Conservation (phyloP, 2,888 invertebrate species). For the Meloe dianella region DNA sequence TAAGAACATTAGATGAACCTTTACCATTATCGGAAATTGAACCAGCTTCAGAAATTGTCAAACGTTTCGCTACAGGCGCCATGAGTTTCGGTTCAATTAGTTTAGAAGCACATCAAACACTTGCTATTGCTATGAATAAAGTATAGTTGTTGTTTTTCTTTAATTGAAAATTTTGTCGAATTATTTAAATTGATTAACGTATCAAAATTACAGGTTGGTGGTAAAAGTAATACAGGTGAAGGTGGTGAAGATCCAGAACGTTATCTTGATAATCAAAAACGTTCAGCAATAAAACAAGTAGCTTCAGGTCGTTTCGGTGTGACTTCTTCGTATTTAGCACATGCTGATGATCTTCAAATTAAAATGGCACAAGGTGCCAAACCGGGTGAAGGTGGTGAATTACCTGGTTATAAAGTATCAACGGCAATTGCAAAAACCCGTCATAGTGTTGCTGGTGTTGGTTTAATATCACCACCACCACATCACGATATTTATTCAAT, state of each 20-base stretch:
- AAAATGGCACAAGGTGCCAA: constrained; percentile 99
- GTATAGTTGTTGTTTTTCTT: too few species aligned
- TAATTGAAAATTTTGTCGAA: too few species aligned
- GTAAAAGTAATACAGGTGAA: constrained; percentile 99
- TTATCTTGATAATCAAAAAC: constrained; percentile 75
- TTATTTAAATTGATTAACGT: too few species aligned
- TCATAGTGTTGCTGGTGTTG: constrained; percentile 95
- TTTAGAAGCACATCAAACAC: constrained; percentile 91
- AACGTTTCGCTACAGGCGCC: constrained; percentile 85
- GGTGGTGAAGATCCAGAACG: constrained; percentile 87
- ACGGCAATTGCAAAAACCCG: constrained; percentile 94
- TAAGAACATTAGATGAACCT: constrained; percentile 78
- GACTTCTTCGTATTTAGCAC: constrained; percentile 94
- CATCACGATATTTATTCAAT: constrained; percentile 99
- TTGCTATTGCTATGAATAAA: constrained; percentile 97
- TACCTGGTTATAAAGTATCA: constrained; percentile 91
- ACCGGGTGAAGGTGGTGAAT: constrained; percentile 97
- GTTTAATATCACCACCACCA: constrained; percentile 97
- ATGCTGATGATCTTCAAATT: constrained; percentile 98
- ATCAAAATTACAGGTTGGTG: too few species aligned
- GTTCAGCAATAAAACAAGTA: constrained; percentile 98
- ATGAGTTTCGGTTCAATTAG: constrained; percentile 78
- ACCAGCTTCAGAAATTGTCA: constrained; percentile 92
- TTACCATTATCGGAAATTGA: constrained; percentile 90
- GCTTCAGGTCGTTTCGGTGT: constrained; percentile 99